Evolutionary conservation across 2,797 vertebrate species (phyloP).

Genomic region (Aplochiton taeniatus): DNA sequence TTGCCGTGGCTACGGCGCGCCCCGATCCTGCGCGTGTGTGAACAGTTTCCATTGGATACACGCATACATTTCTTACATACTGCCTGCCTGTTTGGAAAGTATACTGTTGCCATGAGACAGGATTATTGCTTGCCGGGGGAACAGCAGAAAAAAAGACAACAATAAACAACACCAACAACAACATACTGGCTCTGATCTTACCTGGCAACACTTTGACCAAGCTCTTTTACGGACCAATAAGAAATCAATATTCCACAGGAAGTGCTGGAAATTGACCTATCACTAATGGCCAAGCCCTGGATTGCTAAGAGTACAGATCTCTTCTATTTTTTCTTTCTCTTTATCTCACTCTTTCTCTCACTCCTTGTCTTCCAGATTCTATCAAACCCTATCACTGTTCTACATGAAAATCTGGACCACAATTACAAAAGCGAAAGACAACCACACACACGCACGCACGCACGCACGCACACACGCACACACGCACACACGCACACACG

Average conservation of each 20-base stretch:
- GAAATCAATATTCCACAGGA: background rate
- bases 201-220: conserved; percentile 28
- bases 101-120: too few relatives aligned
- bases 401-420: background rate
- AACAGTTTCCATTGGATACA: too few relatives aligned
- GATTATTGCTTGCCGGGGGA: too few relatives aligned
- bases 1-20: too few relatives aligned
- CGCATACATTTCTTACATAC: too few relatives aligned
- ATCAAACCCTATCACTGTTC: background rate
- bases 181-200: background rate
- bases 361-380: background rate
- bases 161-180: too few relatives aligned
- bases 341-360: background rate
- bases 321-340: background rate
- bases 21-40: too few relatives aligned
- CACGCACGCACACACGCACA: conserved; percentile 28
- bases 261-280: background rate
- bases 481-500: too few relatives aligned
- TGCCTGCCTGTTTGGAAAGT: too few relatives aligned
- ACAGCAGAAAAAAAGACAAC: too few relatives aligned
- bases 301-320: background rate
- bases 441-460: conserved; percentile 2
- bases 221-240: background rate
- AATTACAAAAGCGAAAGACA: too few relatives aligned
- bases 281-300: too few relatives aligned